These are phyloP conservation scores for Urocynchramus pylzowi DNA, from an alignment of 2,113 vertebrate species.

Conservation along the genomic window DNA sequence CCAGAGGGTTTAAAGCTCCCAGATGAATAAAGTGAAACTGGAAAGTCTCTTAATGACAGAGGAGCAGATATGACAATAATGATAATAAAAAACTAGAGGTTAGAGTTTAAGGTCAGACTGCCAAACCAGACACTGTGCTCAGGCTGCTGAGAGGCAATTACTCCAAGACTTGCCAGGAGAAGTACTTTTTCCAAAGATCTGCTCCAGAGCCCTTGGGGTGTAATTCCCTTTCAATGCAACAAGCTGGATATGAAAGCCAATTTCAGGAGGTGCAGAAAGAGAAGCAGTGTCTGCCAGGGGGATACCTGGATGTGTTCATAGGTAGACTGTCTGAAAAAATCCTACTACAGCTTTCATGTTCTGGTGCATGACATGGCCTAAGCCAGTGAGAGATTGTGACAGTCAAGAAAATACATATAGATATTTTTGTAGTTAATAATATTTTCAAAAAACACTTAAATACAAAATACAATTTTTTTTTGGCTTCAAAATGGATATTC, in stretches of 20 bases:
- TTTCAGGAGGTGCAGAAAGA: not conserved
- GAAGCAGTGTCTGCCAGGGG: not conserved
- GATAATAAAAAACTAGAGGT: slow-evolving; percentile 32
- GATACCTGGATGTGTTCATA: not conserved
- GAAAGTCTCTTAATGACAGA: slow-evolving; percentile 47
- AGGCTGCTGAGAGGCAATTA: slow-evolving; percentile 33
- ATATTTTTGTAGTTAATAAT: not conserved
- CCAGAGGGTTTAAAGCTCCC: slow-evolving; percentile 53
- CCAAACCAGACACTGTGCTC: slow-evolving; percentile 15
- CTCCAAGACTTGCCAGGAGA: not conserved
- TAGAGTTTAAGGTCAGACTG: slow-evolving; percentile 47
- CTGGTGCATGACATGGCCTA: not conserved
- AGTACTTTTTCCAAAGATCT: not conserved
- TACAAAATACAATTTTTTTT: not conserved
- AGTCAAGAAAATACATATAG: not conserved
- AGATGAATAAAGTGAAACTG: slow-evolving; percentile 37
- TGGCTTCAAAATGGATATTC: not conserved
- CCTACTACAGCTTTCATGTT: not conserved
- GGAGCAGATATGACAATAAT: slow-evolving; percentile 30
- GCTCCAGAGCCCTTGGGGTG: not conserved
- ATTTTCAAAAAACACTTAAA: not conserved
- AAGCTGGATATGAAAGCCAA: not conserved
- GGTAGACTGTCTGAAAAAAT: not conserved
- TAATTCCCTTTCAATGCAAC: not conserved
- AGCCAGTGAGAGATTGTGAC: not conserved